Evolutionary conservation across 2,113 vertebrate genomes (phyloP), one percentile per base, ranked within the genome.

Genomic region (Sinocyclocheilus anshuiensis): DNA sequence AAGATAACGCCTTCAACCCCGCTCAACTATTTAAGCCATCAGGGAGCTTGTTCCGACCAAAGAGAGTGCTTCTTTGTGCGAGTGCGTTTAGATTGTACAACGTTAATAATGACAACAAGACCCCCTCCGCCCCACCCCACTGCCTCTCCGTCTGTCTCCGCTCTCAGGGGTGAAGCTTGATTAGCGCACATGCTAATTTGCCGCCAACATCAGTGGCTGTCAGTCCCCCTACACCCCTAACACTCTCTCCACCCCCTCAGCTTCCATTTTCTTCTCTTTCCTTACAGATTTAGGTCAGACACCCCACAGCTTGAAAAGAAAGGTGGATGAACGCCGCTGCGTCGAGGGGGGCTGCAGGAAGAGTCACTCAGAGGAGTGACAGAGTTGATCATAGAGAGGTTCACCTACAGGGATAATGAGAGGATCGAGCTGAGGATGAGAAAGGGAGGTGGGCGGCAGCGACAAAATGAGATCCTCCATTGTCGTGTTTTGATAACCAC

Each of bases 241-340:
- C n/a, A 13, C 36, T 39, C 6, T 18, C 71, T 15, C 85, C 74
- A 77, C 67, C 55, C 74, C 67, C 84, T 83, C 50, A 45, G 71
- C 81, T 26, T 57, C 84, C 55, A 72, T 79, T 83, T 84, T 76
- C 81, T 88, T 63, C 57, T 89, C 87, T 75, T 78, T 84, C 88
- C 88, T 88, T 79, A 83, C 90, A 93, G 91, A 95, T 94, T 93
- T 93, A 92, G 93, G 94, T 95, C 94, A 95, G 92, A 92, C 92
- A 86, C 89, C 90, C 88, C 83, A 87, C 87, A 89, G 86, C 89
- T 88, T 87, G 76, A 87, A 88, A 78, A 76, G 79, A 81, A 77
- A 72, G 77, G 84, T 81, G 59, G 84, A 84, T 81, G 63, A 74
- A 24, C 29, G 77, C 22, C 8, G 77, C 50, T 24, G 22, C 39